Evolutionary conservation across 2,797 vertebrate species (phyloP).

Genomic region (Sebastes hubbsi): DNA sequence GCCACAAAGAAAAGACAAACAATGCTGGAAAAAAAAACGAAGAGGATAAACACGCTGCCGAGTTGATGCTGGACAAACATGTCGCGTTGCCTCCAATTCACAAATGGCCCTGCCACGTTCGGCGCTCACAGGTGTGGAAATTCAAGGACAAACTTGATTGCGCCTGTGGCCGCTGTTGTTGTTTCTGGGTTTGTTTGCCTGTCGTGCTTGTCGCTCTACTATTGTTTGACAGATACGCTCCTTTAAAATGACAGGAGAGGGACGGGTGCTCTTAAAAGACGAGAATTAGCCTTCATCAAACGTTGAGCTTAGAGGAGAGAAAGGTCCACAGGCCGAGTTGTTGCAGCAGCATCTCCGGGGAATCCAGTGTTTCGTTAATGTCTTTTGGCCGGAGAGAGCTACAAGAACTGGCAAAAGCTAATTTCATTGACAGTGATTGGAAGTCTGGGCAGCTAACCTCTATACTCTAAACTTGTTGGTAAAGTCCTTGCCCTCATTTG

Average conservation of each 20-base stretch:
- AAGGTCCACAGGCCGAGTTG: slow-evolving; percentile 8
- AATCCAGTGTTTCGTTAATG: neutral
- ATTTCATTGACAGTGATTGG: slow-evolving; percentile 1
- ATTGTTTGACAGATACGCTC: slow-evolving; percentile 65
- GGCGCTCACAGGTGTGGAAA: slow-evolving; percentile 78
- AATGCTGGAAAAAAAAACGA: slow-evolving; percentile 71
- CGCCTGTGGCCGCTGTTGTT: slow-evolving; percentile 56
- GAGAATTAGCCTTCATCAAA: slow-evolving; percentile 41
- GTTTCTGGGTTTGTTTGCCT: slow-evolving; percentile 70
- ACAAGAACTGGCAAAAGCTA: neutral
- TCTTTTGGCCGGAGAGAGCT: neutral
- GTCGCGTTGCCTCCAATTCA: slow-evolving; percentile 68
- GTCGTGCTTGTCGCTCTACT: slow-evolving; percentile 55
- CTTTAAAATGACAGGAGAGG: slow-evolving; percentile 50
- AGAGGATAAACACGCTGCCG: slow-evolving; percentile 67
- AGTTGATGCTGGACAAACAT: slow-evolving; percentile 82
- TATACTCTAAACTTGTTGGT: neutral
- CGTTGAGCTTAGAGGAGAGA: neutral
- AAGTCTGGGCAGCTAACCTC: slow-evolving; percentile 9
- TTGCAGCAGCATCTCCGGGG: neutral
- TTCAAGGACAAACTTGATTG: slow-evolving; percentile 80
- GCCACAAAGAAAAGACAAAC: slow-evolving; percentile 83
- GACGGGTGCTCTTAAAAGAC: slow-evolving; percentile 41
- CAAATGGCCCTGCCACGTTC: slow-evolving; percentile 64
- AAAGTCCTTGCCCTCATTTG: neutral